phyloP scores from a whole-genome alignment of 2,797 vertebrate species.

The Hybognathus amarus region DNA sequence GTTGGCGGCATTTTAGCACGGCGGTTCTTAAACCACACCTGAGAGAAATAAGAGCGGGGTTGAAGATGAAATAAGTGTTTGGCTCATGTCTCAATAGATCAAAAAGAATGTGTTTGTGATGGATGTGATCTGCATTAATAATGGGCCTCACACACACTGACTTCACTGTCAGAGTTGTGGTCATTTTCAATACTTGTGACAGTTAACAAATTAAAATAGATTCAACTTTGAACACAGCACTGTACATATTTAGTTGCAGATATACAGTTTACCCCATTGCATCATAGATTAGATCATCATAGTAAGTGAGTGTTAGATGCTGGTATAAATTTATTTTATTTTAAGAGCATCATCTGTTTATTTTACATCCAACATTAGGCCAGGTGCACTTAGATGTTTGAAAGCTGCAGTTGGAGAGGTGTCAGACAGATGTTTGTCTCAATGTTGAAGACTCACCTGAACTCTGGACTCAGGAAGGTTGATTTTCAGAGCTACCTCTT shows the following conservation, averaged over 20 bases:
- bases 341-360: too few species aligned
- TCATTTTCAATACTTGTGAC: neutral
- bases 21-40: constrained; percentile 94
- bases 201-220: neutral
- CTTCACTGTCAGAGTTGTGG: neutral
- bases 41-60: neutral
- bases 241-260: neutral
- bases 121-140: neutral
- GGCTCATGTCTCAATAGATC: neutral
- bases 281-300: neutral
- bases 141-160: neutral
- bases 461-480: constrained; percentile 96
- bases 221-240: neutral
- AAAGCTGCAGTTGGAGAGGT: neutral
- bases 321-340: neutral
- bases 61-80: constrained; percentile 15
- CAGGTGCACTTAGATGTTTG: neutral
- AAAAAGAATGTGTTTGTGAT: neutral
- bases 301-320: neutral
- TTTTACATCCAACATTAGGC: neutral
- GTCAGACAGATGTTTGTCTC: neutral
- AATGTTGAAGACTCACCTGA: constrained; percentile 79
- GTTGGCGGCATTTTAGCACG: constrained; percentile 91
- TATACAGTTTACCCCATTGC: neutral
- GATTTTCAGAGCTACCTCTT: constrained; percentile 96